Base-by-base conservation (phyloP, 2,113 vertebrate genomes). In the Tragulus kanchil region DNA sequence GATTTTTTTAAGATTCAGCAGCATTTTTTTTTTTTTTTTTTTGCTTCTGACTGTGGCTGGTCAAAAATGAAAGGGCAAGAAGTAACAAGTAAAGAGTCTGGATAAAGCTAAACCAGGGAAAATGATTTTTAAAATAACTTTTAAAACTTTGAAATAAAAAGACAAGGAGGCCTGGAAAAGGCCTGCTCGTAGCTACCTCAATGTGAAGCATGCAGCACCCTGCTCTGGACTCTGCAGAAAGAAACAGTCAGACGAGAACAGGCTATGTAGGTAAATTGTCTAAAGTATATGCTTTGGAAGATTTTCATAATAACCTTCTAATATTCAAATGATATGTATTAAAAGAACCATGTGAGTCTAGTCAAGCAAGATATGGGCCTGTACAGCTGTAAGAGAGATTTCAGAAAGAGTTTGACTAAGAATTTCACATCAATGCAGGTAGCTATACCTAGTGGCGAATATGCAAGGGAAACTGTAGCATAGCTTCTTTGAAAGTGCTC, bases 201-300 rank as follows among this genome's bases (percentile, higher is more conserved):
- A 36, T 10, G 2, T n/a, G 26, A 52, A 64, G 1, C 2, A 26
- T 8, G 6, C 1, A 26, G 17, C 2, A 12, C 3, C 3, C 42
- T 89, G 8, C 17, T 45, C 64, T 31, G 31, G 26, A 75, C 17
- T 7, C 21, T 17, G 17, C 2, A 75, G 15, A 79, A 50, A 1
- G 21, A 93, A 65, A 64, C 0, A n/a, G 28, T 31, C n/a, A 45
- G 2, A 14, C 36, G 23, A 62, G 8, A n/a, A 12, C 0, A 26
- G 8, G 19, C 3, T 11, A 50, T 0, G 7, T 4, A 6, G 4
- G 5, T 7, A 77, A 61, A 9, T 28, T 45, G 4, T 42, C 17
- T 89, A 5, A 19, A 48, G 10, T 71, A 61, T n/a, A 69, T 83
- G 8, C 31, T 62, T 21, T 45, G 28, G 15, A 64, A 94, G 23